Evolutionary conservation across 2,113 vertebrate species (phyloP), one percentile per base, ranked within the genome.

Genomic region (Columba janthina): DNA sequence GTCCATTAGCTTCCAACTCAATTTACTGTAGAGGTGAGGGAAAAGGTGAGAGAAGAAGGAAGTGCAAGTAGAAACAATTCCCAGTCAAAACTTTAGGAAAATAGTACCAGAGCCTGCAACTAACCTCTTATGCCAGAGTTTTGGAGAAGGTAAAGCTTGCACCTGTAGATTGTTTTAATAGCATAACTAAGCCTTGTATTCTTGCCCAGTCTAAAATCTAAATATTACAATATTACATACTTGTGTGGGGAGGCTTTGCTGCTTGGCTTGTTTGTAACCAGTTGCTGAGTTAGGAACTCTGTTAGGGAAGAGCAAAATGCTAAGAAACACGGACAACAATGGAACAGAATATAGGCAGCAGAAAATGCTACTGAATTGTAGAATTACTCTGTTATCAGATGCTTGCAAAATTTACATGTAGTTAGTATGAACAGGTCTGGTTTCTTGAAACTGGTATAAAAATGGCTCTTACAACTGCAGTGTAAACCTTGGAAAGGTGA

Each of bases 141-240:
- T 26, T 67, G 56, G 70, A 51, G 40, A 12, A 51, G 38, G 54
- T 21, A 34, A 58, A 89, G 42, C 18, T 72, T 57, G 67, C 57
- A 58, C 31, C 42, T 66, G 9, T 12, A 46, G 64, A 14, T 9
- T 36, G 6, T 17, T 51, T 32, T 28, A 61, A 4, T 20, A 50
- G 29, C 9, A 3, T 62, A 28, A 64, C 11, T 28, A 56, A 94
- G 65, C 56, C 38, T 89, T 93, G 70, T 79, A 38, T 85, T 80
- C 80, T 89, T 94, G 95, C 85, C 57, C 50, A 72, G 88, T 78
- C 40, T 40, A 15, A 57, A 34, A 1, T 21, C 15, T 32, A 46
- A 8, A 50, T 79, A 4, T 20, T 26, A 0, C 2, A 5, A 2
- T 56, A 22, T 72, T 57, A 1, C 0, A 0, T 69, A 42, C 12